These are phyloP conservation scores for Novumbra hubbsi DNA, from an alignment of 2,797 vertebrate genomes.

Conservation along the genomic window DNA sequence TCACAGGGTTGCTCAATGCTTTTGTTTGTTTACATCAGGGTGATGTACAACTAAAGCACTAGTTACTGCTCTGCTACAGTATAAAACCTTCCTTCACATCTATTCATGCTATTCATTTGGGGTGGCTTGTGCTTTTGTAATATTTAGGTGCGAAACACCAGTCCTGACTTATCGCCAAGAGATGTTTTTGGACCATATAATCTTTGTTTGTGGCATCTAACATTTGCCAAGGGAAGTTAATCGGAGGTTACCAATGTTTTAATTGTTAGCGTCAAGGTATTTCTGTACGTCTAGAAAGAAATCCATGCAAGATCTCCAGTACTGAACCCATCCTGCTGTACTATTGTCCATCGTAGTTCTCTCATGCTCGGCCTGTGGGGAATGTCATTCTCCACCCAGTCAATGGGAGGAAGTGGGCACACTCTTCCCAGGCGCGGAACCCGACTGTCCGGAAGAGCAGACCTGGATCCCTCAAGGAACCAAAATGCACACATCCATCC, in stretches of 20 bases:
- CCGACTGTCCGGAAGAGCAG: constrained; percentile 37
- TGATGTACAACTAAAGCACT: constrained; percentile 7
- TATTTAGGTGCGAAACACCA: not conserved
- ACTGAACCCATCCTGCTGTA: constrained; percentile 53
- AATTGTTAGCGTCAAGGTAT: constrained; percentile 19
- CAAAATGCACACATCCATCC: constrained; percentile 34
- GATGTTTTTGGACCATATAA: not conserved
- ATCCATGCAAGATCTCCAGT: constrained; percentile 39
- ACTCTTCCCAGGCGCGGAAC: constrained; percentile 34
- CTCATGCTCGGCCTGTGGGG: constrained; percentile 51
- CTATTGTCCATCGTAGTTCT: constrained; percentile 65
- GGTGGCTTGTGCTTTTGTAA: not conserved
- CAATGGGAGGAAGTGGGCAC: constrained; percentile 73
- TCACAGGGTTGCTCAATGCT: constrained; percentile 52
- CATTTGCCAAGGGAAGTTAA: not conserved
- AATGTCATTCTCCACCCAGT: constrained; percentile 61
- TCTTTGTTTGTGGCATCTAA: not conserved
- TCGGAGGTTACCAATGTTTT: not conserved
- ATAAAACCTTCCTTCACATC: not conserved
- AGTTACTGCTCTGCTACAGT: not conserved
- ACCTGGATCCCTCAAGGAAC: constrained; percentile 15
- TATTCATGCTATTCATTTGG: constrained; percentile 21
- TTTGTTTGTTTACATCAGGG: constrained; percentile 47
- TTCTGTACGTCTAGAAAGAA: constrained; percentile 40
- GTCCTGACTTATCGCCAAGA: not conserved